Conservation (phyloP, 2,797 vertebrate species). For the Chaetophractus vellerosus region DNA sequence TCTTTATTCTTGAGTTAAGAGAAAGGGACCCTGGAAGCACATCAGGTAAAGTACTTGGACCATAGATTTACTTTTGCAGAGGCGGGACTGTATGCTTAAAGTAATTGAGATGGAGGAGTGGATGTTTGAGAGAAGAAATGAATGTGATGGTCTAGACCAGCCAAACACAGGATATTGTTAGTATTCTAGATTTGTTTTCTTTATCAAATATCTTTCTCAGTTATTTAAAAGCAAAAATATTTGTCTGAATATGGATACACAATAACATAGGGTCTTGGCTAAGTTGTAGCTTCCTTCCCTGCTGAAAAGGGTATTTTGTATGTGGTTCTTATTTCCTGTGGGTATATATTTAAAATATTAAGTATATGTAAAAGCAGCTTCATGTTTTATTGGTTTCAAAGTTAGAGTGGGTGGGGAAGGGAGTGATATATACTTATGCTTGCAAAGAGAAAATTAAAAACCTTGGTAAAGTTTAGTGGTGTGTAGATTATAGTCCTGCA, state of each 20-base stretch:
- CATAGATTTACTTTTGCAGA: background rate
- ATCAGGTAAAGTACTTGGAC: background rate
- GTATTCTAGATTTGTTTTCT: background rate
- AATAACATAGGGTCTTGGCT: background rate
- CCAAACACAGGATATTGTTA: background rate
- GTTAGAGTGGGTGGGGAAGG: background rate
- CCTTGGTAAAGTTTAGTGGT: background rate
- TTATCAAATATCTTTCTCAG: conserved; percentile 8
- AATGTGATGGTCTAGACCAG: background rate
- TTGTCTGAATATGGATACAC: background rate
- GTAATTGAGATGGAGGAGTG: background rate
- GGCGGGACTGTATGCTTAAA: background rate
- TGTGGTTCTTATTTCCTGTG: conserved; percentile 28
- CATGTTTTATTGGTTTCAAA: conserved; percentile 48
- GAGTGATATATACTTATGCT: background rate
- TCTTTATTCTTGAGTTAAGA: conserved; percentile 32
- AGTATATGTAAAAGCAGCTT: conserved; percentile 19
- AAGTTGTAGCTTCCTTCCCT: background rate
- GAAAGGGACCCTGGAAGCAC: background rate
- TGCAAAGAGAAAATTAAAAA: conserved; percentile 52
- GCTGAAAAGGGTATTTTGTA: background rate
- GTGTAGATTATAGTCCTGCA: background rate
- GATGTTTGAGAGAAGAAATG: conserved; percentile 11
- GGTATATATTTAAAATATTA: conserved; percentile 26
- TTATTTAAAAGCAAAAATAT: conserved; percentile 43